Base-by-base conservation (phyloP, 2,113 vertebrate genomes). In the Galeopterus variegatus region DNA sequence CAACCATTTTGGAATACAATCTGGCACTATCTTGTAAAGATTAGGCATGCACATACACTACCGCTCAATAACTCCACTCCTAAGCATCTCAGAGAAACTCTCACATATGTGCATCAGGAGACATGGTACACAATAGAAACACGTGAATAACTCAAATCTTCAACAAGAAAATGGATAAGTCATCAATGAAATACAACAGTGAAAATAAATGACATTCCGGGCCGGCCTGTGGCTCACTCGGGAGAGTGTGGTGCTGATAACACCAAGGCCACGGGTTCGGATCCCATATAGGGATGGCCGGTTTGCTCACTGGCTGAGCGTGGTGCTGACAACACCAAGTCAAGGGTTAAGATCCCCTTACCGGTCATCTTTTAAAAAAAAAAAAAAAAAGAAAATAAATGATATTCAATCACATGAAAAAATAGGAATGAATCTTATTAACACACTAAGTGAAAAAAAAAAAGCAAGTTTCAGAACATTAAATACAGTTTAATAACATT, bases 191-290 rank as follows among this genome's bases (percentile, higher is more conserved):
- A 52, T 4, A 13, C 17, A 62, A n/a, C 2, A n/a, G 52, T 60
- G n/a, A 81, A 72, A 80, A 54, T n/a, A 86, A 70, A 65, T 45
- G 45, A 79, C 76, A 77, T 28, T 17, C n/a, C n/a, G n/a, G n/a
- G n/a, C n/a, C n/a, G n/a, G n/a, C n/a, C n/a, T n/a, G n/a, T n/a
- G n/a, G n/a, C n/a, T n/a, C n/a, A n/a, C n/a, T n/a, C n/a, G n/a
- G n/a, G n/a, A n/a, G n/a, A n/a, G n/a, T n/a, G n/a, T n/a, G n/a
- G n/a, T n/a, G n/a, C n/a, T n/a, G n/a, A n/a, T n/a, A n/a, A n/a
- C n/a, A n/a, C n/a, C n/a, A n/a, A n/a, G n/a, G n/a, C n/a, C n/a
- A n/a, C n/a, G n/a, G n/a, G n/a, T n/a, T n/a, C n/a, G n/a, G n/a
- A n/a, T n/a, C n/a, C n/a, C n/a, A n/a, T n/a, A n/a, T n/a, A n/a